Evolutionary conservation across 2,113 vertebrate species (phyloP).

Genomic region (Muntiacus muntjak): DNA sequence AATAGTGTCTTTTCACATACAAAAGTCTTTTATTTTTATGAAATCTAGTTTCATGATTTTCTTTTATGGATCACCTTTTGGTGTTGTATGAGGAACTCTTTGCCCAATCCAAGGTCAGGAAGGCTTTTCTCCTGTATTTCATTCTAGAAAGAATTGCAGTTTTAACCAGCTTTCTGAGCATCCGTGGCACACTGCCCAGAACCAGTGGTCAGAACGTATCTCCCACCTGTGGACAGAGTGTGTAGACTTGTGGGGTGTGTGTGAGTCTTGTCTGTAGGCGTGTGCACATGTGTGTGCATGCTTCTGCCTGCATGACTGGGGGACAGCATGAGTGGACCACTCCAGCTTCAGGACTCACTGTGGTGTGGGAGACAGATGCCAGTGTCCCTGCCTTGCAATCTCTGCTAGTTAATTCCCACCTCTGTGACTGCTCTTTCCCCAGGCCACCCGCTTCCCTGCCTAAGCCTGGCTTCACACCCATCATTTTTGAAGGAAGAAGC

Average conservation of each 20-base stretch:
- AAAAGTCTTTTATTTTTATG: not conserved
- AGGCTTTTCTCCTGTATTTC: not conserved
- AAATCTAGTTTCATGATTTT: not conserved
- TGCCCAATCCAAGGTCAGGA: not conserved
- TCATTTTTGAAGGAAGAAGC: conserved; percentile 8
- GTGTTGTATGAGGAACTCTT: not conserved
- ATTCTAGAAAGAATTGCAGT: not conserved
- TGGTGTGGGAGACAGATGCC: not conserved
- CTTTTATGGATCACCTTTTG: conserved; percentile 3
- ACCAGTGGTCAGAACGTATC: not conserved
- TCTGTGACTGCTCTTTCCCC: not conserved
- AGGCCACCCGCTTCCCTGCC: not conserved
- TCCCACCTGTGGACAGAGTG: not conserved
- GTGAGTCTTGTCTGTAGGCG: not conserved
- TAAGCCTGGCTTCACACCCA: not conserved
- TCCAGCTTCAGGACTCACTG: not conserved
- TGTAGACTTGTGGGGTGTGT: not conserved
- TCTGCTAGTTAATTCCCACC: not conserved
- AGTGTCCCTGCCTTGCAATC: not conserved
- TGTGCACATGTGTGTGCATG: not conserved
- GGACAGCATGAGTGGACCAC: not conserved
- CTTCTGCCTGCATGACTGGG: not conserved
- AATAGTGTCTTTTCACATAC: not conserved
- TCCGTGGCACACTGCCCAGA: not conserved
- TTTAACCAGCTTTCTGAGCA: not conserved